Conservation (phyloP, 2,888 invertebrate species). For the Anaspis maculata region DNA sequence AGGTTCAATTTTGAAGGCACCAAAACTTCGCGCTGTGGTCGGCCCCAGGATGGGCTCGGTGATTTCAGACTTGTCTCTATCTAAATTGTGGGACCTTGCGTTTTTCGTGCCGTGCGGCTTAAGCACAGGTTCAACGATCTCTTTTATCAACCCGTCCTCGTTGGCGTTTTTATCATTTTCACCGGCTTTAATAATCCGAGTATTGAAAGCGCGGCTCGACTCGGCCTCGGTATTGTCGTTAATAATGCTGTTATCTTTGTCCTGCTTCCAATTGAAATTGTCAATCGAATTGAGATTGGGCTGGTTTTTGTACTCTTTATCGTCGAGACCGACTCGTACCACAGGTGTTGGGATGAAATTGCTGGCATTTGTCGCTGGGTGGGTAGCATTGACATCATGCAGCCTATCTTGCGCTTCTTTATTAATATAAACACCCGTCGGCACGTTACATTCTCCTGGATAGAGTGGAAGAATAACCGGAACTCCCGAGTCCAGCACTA, state of each 20-base stretch:
- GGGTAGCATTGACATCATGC: conserved; percentile 6
- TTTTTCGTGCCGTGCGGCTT: conserved; percentile 52
- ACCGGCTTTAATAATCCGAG: conserved; percentile 26
- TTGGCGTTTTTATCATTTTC: too few relatives aligned
- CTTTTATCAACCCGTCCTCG: conserved; percentile 35
- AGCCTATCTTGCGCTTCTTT: conserved; percentile 17
- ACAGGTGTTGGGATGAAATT: conserved; percentile 38
- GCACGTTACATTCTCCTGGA: conserved; percentile 69
- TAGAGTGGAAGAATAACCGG: conserved; percentile 65
- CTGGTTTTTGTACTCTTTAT: conserved; percentile 20
- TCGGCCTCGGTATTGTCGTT: conserved; percentile 41
- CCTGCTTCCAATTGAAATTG: conserved; percentile 45
- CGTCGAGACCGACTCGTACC: conserved; percentile 33
- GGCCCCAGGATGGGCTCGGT: conserved; percentile 56
- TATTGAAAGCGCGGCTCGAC: conserved; percentile 52
- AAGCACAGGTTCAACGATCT: conserved; percentile 69
- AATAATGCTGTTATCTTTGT: conserved; percentile 39
- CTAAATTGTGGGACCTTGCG: conserved; percentile 43
- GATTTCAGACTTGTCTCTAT: conserved; percentile 47
- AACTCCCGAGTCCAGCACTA: conserved; percentile 64
- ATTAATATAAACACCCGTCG: conserved; percentile 42
- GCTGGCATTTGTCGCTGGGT: conserved; percentile 4
- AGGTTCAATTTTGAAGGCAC: conserved; percentile 13
- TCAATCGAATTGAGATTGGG: conserved; percentile 42
- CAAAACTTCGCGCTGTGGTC: conserved; percentile 26